These are phyloP conservation scores for Bradypodion pumilum DNA, from an alignment of 2,797 vertebrate species.

Conservation along the genomic window DNA sequence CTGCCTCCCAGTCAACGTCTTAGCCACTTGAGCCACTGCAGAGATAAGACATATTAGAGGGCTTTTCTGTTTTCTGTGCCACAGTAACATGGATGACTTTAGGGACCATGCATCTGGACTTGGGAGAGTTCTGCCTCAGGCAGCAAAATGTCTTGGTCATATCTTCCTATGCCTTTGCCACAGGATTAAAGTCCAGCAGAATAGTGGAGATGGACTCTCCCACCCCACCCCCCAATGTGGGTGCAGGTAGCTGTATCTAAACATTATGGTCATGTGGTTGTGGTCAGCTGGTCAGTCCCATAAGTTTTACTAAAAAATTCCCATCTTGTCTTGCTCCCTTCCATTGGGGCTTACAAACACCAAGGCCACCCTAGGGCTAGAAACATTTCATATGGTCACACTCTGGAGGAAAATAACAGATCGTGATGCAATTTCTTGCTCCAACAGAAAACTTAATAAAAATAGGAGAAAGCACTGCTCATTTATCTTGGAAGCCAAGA, in stretches of 20 bases:
- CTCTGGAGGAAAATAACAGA: not conserved
- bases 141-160: too few relatives aligned
- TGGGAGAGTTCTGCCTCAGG: too few relatives aligned
- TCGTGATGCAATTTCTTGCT: not conserved
- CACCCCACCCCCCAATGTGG: not conserved
- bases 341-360: not conserved
- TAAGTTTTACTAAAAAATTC: not conserved
- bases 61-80: too few relatives aligned
- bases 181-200: not conserved
- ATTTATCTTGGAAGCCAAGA: conserved; percentile 41
- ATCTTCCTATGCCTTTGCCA: too few relatives aligned
- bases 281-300: not conserved
- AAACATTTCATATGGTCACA: not conserved
- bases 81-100: too few relatives aligned
- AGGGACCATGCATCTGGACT: too few relatives aligned
- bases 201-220: not conserved
- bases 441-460: conserved; percentile 38
- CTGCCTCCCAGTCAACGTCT: too few relatives aligned
- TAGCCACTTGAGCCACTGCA: too few relatives aligned
- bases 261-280: too few relatives aligned
- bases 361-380: not conserved
- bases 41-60: too few relatives aligned
- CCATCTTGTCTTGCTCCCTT: too few relatives aligned
- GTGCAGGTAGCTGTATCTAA: not conserved
- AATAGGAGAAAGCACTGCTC: conserved; percentile 30